Evolutionary conservation across 1,140 invertebrate genomes (phyloP).

Genomic region (Dendrolimus punctatus): DNA sequence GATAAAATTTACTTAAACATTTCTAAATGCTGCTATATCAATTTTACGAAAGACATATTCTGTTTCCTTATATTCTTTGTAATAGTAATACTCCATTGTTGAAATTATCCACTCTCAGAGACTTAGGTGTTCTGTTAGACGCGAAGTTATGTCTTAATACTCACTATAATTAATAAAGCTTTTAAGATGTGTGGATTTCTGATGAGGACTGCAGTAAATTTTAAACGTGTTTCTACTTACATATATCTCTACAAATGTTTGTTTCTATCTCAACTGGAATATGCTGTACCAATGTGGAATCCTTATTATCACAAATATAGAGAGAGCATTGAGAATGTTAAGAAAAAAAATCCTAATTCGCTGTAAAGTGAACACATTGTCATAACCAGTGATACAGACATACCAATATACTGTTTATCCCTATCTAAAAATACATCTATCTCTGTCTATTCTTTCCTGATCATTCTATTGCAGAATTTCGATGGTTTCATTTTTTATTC

Average conservation of each 20-base stretch:
- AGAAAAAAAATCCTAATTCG: constrained; percentile 7
- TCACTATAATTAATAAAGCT: constrained; percentile 12
- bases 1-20: constrained; percentile 22
- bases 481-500: too few relatives aligned
- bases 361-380: too few relatives aligned
- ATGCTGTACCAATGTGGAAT: constrained; percentile 15
- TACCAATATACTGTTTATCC: too few relatives aligned
- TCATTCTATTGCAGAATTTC: too few relatives aligned
- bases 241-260: constrained; percentile 10
- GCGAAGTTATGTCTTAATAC: not conserved
- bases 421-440: too few relatives aligned
- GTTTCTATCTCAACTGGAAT: constrained; percentile 12
- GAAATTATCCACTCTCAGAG: constrained; percentile 1
- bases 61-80: not conserved
- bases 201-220: constrained; percentile 7
- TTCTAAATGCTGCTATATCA: constrained; percentile 22
- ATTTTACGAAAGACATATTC: constrained; percentile 10
- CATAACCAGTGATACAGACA: too few relatives aligned
- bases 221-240: constrained; percentile 8
- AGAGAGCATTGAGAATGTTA: constrained; percentile 7
- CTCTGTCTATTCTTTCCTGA: too few relatives aligned
- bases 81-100: not conserved
- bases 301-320: constrained; percentile 13
- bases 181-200: constrained; percentile 17
- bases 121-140: constrained; percentile 7